Base-by-base conservation (phyloP, 2,888 invertebrate species). In the Drosophila peninsularis region DNA sequence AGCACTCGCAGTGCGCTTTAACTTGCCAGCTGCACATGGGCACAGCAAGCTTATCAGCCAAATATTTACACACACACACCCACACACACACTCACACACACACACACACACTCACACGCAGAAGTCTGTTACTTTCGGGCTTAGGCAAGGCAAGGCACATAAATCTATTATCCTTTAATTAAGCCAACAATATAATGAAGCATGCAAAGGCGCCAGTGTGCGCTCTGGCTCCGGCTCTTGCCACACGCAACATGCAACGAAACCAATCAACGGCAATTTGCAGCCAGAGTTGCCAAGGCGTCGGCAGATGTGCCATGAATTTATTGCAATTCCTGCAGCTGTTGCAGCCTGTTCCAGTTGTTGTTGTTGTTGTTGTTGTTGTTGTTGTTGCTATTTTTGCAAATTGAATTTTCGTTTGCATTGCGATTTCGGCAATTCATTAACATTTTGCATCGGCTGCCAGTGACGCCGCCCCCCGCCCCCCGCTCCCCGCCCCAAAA, bases 121-220 rank as follows among this genome's bases (percentile, higher is more conserved):
- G 13, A 41, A 34, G 50, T 50, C 24, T 24, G 24, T 36, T 60
- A 56, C 60, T 71, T 58, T 71, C 54, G 54, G 57, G 52, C 50
- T 63, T 24, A 45, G 70, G 58, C 55, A 75, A 61, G 63, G 78
- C 80, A 67, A 63, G 78, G 81, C 84, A 78, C 63, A 76, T 77
- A 87, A 87, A 84, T 81, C 87, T 83, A 87, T 83, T 83, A 87
- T 87, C 83, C 77, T 83, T 87, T 83, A 84, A 83, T 87, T 83
- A 81, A 84, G 87, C 79, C 65, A 36, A 70, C 75, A 71, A 84
- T 61, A 81, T 83, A 87, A 87, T 83, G 85, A 83, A 87, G 84
- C 80, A 77, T 79, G 75, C 70, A 63, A 65, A 67, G 74, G 75
- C 69, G 62, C 65, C 67, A 80, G 81, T 71, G 78, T 68, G 62